A percentile compares a stretch with the other conserved stretches of the same genome.
Evolutionary conservation across 2,888 invertebrate species (phyloP).

Genomic region (Mantis religiosa): DNA sequence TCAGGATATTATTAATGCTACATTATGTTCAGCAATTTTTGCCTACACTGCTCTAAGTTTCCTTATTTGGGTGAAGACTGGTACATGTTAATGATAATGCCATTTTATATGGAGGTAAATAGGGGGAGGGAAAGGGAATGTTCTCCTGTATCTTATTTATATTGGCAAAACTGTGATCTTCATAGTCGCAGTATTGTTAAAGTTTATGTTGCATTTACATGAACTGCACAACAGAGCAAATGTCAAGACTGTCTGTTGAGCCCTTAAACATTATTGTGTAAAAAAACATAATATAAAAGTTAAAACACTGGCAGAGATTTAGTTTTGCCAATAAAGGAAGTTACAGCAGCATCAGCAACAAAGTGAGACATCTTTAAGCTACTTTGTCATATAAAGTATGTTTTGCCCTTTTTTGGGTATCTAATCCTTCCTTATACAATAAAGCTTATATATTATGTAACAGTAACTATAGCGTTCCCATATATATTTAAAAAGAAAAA

Average conservation of each 20-base stretch:
- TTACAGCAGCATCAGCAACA: not conserved
- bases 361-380: not conserved
- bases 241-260: not conserved
- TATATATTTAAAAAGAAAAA: not conserved
- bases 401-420: not conserved
- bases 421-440: conserved; percentile 8
- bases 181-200: not conserved
- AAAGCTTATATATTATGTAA: conserved; percentile 6
- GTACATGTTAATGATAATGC: not conserved
- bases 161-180: not conserved
- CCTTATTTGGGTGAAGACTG: not conserved
- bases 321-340: conserved; percentile 2
- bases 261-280: not conserved
- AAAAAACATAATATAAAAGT: not conserved
- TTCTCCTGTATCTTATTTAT: conserved; percentile 2
- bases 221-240: not conserved
- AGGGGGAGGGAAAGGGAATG: not conserved
- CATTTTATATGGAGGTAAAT: not conserved
- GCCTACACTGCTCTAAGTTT: conserved; percentile 2
- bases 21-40: not conserved
- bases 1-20: not conserved
- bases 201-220: not conserved
- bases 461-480: not conserved
- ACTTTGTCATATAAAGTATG: not conserved
- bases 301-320: not conserved